Evolutionary conservation across 2,797 vertebrate species (phyloP), one percentile per base, ranked within the genome.

Genomic region (Nyctibius grandis): DNA sequence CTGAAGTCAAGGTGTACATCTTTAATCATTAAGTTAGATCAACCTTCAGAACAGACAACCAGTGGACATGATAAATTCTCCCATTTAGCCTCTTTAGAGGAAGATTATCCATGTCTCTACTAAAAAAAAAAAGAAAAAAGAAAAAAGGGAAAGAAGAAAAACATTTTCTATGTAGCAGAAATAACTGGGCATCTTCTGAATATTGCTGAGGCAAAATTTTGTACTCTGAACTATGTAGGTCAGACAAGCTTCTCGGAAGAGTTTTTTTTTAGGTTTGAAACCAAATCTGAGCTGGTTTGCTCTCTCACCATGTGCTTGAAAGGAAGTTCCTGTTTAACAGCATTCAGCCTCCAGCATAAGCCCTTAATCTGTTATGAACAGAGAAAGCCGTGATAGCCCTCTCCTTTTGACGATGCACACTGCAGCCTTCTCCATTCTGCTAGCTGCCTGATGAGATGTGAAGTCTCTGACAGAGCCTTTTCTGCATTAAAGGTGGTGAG

Each of bases 21-120:
- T 92, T 95, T 89, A 85, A 94, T 91, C 73, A 81, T 17, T 36
- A 93, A 65, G 29, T 75, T 64, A 79, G 89, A 81, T 59, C 79
- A 90, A 28, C 21, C 68, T 90, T 84, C 7, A 20, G 83, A 90
- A 44, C 33, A 86, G 80, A 75, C 29, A 68, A 31, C 12, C 15
- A 28, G 31, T 11, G 29, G 29, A 76, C 1, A 4, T 81, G 79
- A 84, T 64, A 38, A 60, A 77, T 74, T 88, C 25, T 36, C 33
- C 61, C 11, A 28, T 44, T 72, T 84, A n/a, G 8, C 19, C 5
- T 73, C 51, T 79, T 85, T 17, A 61, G 29, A 9, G 12, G 26
- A 77, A 74, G 51, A 70, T 77, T 69, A 63, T 56, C 9, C 16
- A 20, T 48, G n/a, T 16, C 5, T 20, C 19, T 42, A 16, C 28